Base-by-base conservation (phyloP, 2,888 invertebrate genomes). In the Eupithecia vulgata region DNA sequence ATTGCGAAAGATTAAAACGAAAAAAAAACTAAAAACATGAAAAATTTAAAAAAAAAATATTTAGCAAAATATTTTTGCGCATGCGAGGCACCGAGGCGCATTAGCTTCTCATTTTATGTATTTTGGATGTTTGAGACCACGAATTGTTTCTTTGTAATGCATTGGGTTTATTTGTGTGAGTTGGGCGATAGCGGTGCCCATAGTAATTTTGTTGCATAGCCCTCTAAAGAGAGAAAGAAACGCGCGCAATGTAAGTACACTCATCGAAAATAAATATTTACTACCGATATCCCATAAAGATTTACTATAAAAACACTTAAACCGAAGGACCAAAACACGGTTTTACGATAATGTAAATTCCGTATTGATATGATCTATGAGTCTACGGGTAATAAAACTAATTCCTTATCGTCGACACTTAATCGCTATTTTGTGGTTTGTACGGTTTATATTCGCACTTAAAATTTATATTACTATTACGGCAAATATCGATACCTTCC, bases 301-400 rank as follows among this genome's bases (percentile, higher is more conserved):
- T 72, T 62, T n/a, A 40, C 61, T 35, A 71, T 59, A 68, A 71
- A 71, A 68, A 70, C 59, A 69, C 25, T 70, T 25, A 70, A 68
- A 42, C 17, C 40, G 57, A 70, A 70, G 72, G 68, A 75, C 72
- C 68, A 59, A 72, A 72, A 65, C 70, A 64, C 21, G 37, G 21
- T 67, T 75, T 75, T 75, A 75, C 70, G 75, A 72, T 75, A 70
- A 75, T 75, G 72, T 71, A 69, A 69, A 72, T 75, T 75, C 71
- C 45, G 48, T n/a, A 66, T 59, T 66, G 71, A 67, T 74, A 74
- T 74, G 74, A 68, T 68, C 65, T 61, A 64, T 52, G 34, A 25
- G 21, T 61, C 17, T n/a, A 57, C 34, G 37, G 34, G 57, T 64
- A 70, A 72, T 75, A 71, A 72, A 71, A 71, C 42, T 34, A 35